Evolutionary conservation across 2,113 vertebrate species (phyloP).

Genomic region (Vimba vimba): DNA sequence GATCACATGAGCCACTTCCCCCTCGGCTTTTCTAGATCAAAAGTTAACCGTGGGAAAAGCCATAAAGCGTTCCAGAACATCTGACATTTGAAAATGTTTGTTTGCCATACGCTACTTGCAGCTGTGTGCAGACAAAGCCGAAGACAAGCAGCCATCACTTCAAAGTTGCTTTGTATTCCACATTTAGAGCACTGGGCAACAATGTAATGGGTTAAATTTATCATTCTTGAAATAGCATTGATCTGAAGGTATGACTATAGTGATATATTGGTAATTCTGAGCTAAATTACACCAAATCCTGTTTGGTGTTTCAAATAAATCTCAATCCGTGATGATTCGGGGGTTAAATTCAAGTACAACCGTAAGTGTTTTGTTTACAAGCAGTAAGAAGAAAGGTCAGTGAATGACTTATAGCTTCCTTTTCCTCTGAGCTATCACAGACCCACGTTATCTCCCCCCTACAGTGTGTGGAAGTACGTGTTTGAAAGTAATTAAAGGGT

Average conservation of each 20-base stretch:
- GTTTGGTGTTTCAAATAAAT: slow-evolving; percentile 46
- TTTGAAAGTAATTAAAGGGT: slow-evolving; percentile 58
- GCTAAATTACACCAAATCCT: slow-evolving; percentile 28
- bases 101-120: slow-evolving; percentile 63
- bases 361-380: slow-evolving; percentile 57
- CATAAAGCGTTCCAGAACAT: slow-evolving; percentile 38
- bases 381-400: slow-evolving; percentile 65
- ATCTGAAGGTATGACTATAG: slow-evolving; percentile 10
- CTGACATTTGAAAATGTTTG: slow-evolving; percentile 60
- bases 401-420: slow-evolving; percentile 72
- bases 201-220: slow-evolving; percentile 30
- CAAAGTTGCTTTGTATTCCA: slow-evolving; percentile 46
- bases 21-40: slow-evolving; percentile 59
- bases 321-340: slow-evolving; percentile 5
- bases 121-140: slow-evolving; percentile 61
- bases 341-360: slow-evolving; percentile 20
- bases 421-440: slow-evolving; percentile 66
- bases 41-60: slow-evolving; percentile 59
- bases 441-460: slow-evolving; percentile 67
- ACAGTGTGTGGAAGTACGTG: slow-evolving; percentile 72
- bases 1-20: slow-evolving; percentile 58
- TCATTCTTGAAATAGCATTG: slow-evolving; percentile 24
- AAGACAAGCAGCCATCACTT: slow-evolving; percentile 53
- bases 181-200: slow-evolving; percentile 12
- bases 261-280: neutral